These are phyloP conservation scores for Tachuris rubrigastra DNA, from an alignment of 2,113 vertebrate species.

Conservation along the genomic window DNA sequence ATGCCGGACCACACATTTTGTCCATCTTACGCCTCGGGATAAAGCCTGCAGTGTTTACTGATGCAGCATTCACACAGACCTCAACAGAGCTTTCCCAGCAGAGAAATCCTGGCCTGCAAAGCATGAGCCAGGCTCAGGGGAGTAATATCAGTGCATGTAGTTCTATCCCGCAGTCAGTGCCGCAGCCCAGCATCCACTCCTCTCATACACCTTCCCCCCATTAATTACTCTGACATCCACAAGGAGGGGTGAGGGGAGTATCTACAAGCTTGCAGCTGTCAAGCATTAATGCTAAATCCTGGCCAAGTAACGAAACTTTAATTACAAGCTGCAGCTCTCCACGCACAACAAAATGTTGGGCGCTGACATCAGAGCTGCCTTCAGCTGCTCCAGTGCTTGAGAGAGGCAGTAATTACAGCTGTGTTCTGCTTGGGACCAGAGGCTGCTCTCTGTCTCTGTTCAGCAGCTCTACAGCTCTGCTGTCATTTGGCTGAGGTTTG, in stretches of 20 bases:
- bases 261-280: conserved; percentile 33
- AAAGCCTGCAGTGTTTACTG: not conserved
- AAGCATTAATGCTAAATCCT: conserved; percentile 31
- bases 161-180: not conserved
- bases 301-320: conserved; percentile 32
- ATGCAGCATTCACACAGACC: not conserved
- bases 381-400: not conserved
- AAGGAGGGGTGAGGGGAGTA: not conserved
- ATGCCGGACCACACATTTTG: not conserved
- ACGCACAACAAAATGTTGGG: not conserved
- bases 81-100: not conserved
- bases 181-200: not conserved
- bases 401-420: not conserved
- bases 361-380: not conserved
- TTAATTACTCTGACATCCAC: conserved; percentile 42
- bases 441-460: not conserved
- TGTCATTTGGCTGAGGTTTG: not conserved
- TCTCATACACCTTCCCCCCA: not conserved
- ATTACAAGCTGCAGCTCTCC: conserved; percentile 40
- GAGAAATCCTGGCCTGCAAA: not conserved
- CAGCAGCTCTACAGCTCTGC: not conserved
- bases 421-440: not conserved
- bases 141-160: accelerated
- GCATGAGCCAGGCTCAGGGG: not conserved
- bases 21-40: not conserved